Base-by-base conservation (phyloP, 1,140 invertebrate species). In the Calycopis cecrops region DNA sequence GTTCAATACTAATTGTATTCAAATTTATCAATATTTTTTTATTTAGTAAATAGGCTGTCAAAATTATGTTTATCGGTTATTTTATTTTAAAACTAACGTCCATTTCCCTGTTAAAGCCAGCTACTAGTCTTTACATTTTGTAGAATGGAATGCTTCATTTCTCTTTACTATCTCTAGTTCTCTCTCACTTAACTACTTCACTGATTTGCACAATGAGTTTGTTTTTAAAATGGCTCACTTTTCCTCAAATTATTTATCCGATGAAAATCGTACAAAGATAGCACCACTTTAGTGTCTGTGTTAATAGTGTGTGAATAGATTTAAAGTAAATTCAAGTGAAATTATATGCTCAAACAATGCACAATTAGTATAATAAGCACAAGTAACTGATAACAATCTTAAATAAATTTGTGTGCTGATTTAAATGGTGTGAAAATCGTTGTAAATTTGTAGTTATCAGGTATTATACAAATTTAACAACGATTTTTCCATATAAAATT, bases 141-240 rank as follows among this genome's bases (percentile, higher is more conserved):
- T 86, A 85, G 83, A 72, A 83, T 85, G 81, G 83, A 86, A 86
- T 86, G 83, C 83, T 86, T 86, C 70, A 77, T 79, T 79, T 81
- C 80, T 86, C 74, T 72, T 82, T 76, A 75, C 76, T 85, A 71
- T 81, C 72, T 82, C 74, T 85, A 83, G 79, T 67, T 73, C 75
- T 80, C 67, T 84, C 66, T 82, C 79, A 81, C 81, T 78, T 77
- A 60, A 79, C 80, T 78, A 69, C 80, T 83, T 86, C 81, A 86
- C 81, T 79, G 72, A 76, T 74, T 73, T 85, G 83, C 83, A 86
- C 83, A 83, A 73, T 75, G 75, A 61, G 71, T 83, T 82, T 83
- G 71, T 86, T 80, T 81, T 83, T 85, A 87, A 87, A 85, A 86
- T 86, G 83, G 83, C 83, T 86, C 83, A 86, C 83, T 85, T 86